A percentile compares a stretch with the other conserved stretches of the same genome.
Conservation (phyloP, 2,113 vertebrate species). For the Polyodon spathula region DNA sequence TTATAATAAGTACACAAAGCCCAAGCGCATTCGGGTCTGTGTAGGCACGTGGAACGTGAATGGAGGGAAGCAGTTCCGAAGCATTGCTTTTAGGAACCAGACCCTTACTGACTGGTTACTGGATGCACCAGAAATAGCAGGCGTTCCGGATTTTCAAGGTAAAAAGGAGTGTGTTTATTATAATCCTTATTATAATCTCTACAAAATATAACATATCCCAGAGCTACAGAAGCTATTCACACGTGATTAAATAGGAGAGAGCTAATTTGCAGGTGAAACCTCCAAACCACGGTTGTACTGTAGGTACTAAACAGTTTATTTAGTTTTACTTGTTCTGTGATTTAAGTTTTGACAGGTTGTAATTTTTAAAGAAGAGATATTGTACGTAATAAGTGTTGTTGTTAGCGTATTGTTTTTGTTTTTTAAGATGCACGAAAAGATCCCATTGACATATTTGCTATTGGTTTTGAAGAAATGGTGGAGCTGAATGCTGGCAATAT, state of each 20-base stretch:
- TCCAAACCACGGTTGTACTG: no score
- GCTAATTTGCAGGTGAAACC: no score
- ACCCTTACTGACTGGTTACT: slow-evolving; percentile 96
- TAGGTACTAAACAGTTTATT: no score
- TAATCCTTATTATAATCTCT: no score
- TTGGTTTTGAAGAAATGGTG: slow-evolving; percentile 99
- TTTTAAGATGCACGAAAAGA: slow-evolving; percentile 72
- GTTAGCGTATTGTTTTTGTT: background rate
- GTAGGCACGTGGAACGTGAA: slow-evolving; percentile 96
- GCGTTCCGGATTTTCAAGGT: slow-evolving; percentile 87
- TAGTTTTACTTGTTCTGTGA: no score
- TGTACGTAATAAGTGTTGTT: background rate
- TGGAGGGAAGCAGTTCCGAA: slow-evolving; percentile 92
- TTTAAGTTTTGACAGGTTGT: no score
- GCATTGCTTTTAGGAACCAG: slow-evolving; percentile 94
- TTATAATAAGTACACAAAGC: slow-evolving; percentile 83
- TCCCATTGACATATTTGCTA: slow-evolving; percentile 90
- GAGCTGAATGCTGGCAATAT: slow-evolving; percentile 97
- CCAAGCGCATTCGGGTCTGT: slow-evolving; percentile 79
- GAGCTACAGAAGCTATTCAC: no score
- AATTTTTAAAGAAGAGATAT: background rate
- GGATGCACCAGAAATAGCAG: slow-evolving; percentile 81
- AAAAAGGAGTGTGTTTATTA: slow-evolving; percentile 9
- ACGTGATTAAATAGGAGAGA: no score
- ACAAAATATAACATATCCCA: no score